Base-by-base conservation (phyloP, 1,140 invertebrate genomes). In the Cotesia vestalis region DNA sequence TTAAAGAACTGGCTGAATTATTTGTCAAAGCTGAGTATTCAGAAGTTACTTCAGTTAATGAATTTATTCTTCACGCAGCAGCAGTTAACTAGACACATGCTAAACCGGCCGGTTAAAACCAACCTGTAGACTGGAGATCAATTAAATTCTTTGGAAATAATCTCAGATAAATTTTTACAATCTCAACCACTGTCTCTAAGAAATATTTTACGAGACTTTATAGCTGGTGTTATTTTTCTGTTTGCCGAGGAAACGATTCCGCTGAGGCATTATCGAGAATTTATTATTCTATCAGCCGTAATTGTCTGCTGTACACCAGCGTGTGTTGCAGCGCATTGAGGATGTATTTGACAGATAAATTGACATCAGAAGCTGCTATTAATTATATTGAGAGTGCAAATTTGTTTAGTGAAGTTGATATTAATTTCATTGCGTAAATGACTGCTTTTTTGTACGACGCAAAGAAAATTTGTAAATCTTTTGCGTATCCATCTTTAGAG, bases 141-240 rank as follows among this genome's bases (percentile, higher is more conserved):
- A 60, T 57, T 84, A 35, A 60, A 73, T 61, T 27, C 67, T 9
- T 40, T 73, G 4, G 11, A 14, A 17, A 52, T 0, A 8, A 46
- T 68, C 9, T n/a, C 14, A 17, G 20, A 60, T 4, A 79, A 51
- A 11, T 80, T 80, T 75, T 64, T 84, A 14, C 79, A 64, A 12
- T 76, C 75, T 20, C 77, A 84, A 46, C 77, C 76, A n/a, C 62
- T 68, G 17, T 52, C 76, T 52, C 66, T 84, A 36, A 61, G 77
- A 46, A 72, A 64, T 34, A 73, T 71, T 4, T 79, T 78, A 3
- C 78, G 83, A 75, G 70, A 73, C 53, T 75, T 78, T 52, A 72
- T 84, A 4, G 20, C 84, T 4, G 75, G 73, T 67, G 73, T 72
- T 35, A 64, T 84, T 2, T 59, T 62, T 2, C 4, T 11, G 6